Conservation (phyloP, 2,888 invertebrate species). For the Campoplex nolae region DNA sequence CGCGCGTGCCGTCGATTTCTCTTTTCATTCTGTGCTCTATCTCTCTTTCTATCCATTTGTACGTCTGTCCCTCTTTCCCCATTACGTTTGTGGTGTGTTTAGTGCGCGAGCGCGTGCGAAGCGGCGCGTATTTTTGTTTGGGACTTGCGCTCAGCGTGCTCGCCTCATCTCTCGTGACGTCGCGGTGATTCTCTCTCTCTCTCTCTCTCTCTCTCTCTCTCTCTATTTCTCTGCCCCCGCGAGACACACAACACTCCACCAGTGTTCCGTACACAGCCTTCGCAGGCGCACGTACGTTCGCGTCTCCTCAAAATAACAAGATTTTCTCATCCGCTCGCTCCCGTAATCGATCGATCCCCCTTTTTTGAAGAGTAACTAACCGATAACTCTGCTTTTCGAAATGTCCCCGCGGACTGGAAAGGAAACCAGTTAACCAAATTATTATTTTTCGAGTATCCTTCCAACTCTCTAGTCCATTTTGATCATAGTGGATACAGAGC, state of each 20-base stretch:
- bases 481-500: neutral
- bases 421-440: neutral
- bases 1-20: slow-evolving; percentile 52
- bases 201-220: slow-evolving; percentile 65
- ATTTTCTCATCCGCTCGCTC: slow-evolving; percentile 7
- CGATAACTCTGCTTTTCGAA: neutral
- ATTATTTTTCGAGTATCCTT: neutral
- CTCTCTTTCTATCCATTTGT: slow-evolving; percentile 1
- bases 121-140: slow-evolving; percentile 76
- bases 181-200: slow-evolving; percentile 55
- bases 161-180: slow-evolving; percentile 69
- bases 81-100: slow-evolving; percentile 21
- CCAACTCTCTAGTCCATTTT: neutral
- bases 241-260: slow-evolving; percentile 76
- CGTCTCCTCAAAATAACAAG: slow-evolving; percentile 52
- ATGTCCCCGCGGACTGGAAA: slow-evolving; percentile 26
- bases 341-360: slow-evolving; percentile 35
- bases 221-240: slow-evolving; percentile 58
- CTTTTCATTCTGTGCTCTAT: slow-evolving; percentile 8
- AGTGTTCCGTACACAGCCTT: slow-evolving; percentile 68
- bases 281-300: slow-evolving; percentile 66
- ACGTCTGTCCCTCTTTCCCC: slow-evolving; percentile 12
- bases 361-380: slow-evolving; percentile 7
- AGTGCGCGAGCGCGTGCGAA: slow-evolving; percentile 66
- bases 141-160: slow-evolving; percentile 74